Percentiles rank a stretch among this genome's conserved stretches.
Conservation (phyloP, 1,140 invertebrate species). For the Lordiphosa clarofinis region DNA sequence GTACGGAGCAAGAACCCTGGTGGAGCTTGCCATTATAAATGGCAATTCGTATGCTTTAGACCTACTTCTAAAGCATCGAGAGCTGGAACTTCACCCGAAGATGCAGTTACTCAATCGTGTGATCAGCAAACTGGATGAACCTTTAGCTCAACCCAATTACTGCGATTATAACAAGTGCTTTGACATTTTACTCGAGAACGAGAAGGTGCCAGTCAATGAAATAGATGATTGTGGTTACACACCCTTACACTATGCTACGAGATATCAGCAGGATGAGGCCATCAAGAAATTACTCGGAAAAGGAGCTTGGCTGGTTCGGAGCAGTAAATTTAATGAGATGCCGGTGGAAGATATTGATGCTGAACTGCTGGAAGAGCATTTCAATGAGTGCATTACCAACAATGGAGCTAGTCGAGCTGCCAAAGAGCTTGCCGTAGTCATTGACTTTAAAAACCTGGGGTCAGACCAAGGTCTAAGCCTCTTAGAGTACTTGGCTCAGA, state of each 20-base stretch:
- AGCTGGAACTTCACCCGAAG: conserved; percentile 79
- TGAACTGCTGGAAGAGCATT: conserved; percentile 83
- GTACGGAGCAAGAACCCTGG: conserved; percentile 18
- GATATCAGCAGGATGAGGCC: conserved; percentile 82
- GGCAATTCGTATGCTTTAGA: conserved; percentile 83
- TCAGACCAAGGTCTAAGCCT: conserved; percentile 80
- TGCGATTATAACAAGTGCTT: conserved; percentile 81
- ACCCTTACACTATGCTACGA: conserved; percentile 89
- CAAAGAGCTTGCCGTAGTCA: conserved; percentile 84
- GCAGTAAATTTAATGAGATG: conserved; percentile 84
- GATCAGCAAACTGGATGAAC: conserved; percentile 80
- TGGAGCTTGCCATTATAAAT: conserved; percentile 80
- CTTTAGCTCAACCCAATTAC: conserved; percentile 21
- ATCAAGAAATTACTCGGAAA: conserved; percentile 83
- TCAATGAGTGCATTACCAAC: conserved; percentile 84
- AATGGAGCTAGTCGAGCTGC: conserved; percentile 82
- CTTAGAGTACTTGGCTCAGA: conserved; percentile 84
- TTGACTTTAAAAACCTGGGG: conserved; percentile 85
- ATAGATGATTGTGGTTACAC: conserved; percentile 86
- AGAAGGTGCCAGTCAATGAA: conserved; percentile 83
- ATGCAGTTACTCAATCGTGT: conserved; percentile 81
- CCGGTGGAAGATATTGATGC: conserved; percentile 85
- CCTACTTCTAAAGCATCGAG: conserved; percentile 80
- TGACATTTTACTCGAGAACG: conserved; percentile 80
- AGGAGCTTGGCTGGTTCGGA: conserved; percentile 85